These are phyloP conservation scores for Monochamus saltuarius DNA, from an alignment of 1,140 invertebrate genomes.

Conservation along the genomic window DNA sequence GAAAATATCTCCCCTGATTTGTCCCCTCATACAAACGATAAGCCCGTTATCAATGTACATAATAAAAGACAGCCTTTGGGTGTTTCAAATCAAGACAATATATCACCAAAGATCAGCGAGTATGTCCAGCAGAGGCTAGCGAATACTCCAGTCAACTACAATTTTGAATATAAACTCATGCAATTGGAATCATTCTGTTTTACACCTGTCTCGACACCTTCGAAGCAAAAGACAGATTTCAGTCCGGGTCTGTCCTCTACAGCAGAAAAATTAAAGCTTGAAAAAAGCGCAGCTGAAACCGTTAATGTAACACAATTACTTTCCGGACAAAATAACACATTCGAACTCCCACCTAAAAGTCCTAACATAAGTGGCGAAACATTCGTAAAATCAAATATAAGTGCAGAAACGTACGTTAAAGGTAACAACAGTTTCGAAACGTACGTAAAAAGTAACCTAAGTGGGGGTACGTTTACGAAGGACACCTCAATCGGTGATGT, in stretches of 20 bases:
- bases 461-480: constrained; percentile 33
- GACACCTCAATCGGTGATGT: constrained; percentile 25
- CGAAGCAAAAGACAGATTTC: not conserved
- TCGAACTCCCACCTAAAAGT: not conserved
- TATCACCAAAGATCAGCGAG: not conserved
- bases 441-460: constrained; percentile 34
- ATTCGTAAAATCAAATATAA: constrained; percentile 28
- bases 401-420: constrained; percentile 32
- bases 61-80: constrained; percentile 7
- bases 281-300: not conserved
- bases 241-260: not conserved
- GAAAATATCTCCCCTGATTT: constrained; percentile 15
- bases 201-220: constrained; percentile 13
- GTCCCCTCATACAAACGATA: not conserved
- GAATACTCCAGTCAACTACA: not conserved
- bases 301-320: not conserved
- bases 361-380: constrained; percentile 22
- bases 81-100: constrained; percentile 2
- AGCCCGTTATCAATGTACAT: not conserved
- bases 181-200: constrained; percentile 12
- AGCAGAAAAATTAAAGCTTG: not conserved
- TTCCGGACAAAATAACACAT: constrained; percentile 1
- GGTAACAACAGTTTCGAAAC: constrained; percentile 32
- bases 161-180: constrained; percentile 14
- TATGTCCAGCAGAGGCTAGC: not conserved